Evolutionary conservation across 2,888 invertebrate species (phyloP).

Genomic region (Laothoe populi): DNA sequence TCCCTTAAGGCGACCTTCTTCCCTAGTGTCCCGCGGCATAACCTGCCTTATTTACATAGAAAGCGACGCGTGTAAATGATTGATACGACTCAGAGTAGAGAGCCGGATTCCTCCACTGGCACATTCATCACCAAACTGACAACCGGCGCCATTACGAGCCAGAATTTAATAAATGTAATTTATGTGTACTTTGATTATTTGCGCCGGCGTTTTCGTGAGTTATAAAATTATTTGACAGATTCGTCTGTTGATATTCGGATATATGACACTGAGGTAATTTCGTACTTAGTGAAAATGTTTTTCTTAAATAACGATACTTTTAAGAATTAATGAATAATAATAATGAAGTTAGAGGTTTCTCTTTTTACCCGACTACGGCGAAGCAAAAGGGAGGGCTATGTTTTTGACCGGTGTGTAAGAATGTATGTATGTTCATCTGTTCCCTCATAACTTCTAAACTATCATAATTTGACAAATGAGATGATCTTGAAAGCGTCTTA

Average conservation of each 20-base stretch:
- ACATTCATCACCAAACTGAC: conserved; percentile 72
- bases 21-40: conserved; percentile 45
- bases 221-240: conserved; percentile 9
- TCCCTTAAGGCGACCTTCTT: background rate
- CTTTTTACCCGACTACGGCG: no score
- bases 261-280: background rate
- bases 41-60: conserved; percentile 67
- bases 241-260: background rate
- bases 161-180: conserved; percentile 64
- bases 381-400: no score
- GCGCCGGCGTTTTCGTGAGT: background rate
- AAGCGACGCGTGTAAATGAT: conserved; percentile 71
- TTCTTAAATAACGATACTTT: background rate
- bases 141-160: conserved; percentile 53
- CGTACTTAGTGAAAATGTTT: background rate
- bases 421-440: no score
- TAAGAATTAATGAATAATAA: no score
- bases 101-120: conserved; percentile 50
- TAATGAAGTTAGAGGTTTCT: no score
- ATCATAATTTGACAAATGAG: no score
- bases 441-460: no score
- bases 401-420: no score
- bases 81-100: conserved; percentile 63
- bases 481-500: no score
- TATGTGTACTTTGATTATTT: conserved; percentile 20